These are phyloP conservation scores for Chrysoperla carnea DNA, from an alignment of 1,140 invertebrate species.

Conservation along the genomic window DNA sequence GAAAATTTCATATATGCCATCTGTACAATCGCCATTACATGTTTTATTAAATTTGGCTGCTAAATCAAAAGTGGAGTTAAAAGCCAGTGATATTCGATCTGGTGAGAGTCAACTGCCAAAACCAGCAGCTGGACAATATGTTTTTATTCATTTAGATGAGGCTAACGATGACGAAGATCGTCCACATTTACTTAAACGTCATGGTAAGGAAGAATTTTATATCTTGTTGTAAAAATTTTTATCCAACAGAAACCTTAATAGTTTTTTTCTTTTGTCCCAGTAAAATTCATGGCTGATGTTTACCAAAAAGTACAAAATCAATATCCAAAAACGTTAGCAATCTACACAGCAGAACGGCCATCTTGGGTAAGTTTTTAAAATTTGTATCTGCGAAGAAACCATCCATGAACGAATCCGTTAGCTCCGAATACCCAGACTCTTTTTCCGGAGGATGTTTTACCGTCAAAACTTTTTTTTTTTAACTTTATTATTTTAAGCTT, in stretches of 20 bases:
- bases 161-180: conserved; percentile 18
- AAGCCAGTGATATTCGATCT: conserved; percentile 11
- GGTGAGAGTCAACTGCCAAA: conserved; percentile 12
- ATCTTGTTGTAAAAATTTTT: neutral
- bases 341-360: no score
- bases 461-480: no score
- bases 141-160: conserved; percentile 24
- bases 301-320: neutral
- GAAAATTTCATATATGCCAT: conserved; percentile 16
- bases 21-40: conserved; percentile 16
- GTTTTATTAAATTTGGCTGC: conserved; percentile 12
- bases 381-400: no score
- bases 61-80: conserved; percentile 5
- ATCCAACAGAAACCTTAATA: conserved; percentile 2
- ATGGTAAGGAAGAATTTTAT: conserved; percentile 22
- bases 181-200: conserved; percentile 21
- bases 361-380: no score
- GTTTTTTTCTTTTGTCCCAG: conserved; percentile 5
- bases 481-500: no score
- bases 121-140: conserved; percentile 12
- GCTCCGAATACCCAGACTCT: no score
- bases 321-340: no score
- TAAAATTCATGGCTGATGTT: neutral
- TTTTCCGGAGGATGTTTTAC: no score
- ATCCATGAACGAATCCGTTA: no score